Conservation (phyloP, 92 coral and sea anemone species). For the Parazoanthus darwini region DNA sequence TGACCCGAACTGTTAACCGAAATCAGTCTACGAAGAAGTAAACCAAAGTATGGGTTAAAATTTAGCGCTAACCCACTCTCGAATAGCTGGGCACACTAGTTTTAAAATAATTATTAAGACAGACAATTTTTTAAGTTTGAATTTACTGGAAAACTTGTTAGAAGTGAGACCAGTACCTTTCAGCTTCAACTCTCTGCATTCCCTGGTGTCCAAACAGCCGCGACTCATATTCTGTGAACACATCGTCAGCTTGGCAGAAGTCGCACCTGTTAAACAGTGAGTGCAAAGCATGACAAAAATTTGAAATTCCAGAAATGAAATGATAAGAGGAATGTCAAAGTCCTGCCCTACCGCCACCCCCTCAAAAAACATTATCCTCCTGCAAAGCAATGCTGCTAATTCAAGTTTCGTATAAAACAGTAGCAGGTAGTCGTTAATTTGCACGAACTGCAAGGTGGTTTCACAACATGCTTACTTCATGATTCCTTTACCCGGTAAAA, state of each 20-base stretch:
- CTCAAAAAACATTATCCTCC: too few species aligned
- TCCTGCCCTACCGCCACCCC: too few species aligned
- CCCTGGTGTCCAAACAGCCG: constrained; percentile 97
- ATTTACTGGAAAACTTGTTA: too few species aligned
- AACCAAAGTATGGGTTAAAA: too few species aligned
- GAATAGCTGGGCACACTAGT: too few species aligned
- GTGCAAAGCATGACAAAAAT: neutral
- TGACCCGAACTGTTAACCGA: too few species aligned
- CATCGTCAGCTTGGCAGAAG: constrained; percentile 84
- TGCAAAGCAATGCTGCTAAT: too few species aligned
- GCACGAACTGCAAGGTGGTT: neutral
- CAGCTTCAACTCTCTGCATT: constrained; percentile 67
- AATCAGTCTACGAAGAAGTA: too few species aligned
- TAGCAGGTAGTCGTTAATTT: too few species aligned
- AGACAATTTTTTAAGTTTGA: too few species aligned
- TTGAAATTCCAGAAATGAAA: neutral
- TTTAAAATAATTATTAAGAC: neutral
- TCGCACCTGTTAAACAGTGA: constrained; percentile 58
- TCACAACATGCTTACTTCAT: neutral
- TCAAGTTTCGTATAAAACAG: too few species aligned
- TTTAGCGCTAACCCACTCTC: too few species aligned
- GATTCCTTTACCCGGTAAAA: neutral
- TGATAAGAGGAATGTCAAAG: neutral
- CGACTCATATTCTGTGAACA: constrained; percentile 89
- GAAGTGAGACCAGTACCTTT: constrained; percentile 43